phyloP scores from a whole-genome alignment of 2,113 vertebrate species.

The Hiodon alosoides region DNA sequence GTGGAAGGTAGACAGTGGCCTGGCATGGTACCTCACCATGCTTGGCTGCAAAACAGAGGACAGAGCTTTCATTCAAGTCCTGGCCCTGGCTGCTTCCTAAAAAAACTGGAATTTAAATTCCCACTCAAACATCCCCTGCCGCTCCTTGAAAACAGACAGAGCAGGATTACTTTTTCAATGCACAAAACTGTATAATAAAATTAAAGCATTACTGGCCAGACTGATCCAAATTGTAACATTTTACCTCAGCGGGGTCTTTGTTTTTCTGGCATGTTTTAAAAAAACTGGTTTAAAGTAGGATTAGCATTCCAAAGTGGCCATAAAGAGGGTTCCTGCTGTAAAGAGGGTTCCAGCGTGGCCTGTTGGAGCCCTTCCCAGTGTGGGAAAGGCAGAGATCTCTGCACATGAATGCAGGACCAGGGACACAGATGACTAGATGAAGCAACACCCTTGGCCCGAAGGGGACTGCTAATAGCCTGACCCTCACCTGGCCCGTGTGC shows the following conservation, averaged over 20 bases:
- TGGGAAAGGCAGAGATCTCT: no score
- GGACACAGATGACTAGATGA: not conserved
- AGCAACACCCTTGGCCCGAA: not conserved
- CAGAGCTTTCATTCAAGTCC: not conserved
- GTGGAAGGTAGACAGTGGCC: conserved; percentile 72
- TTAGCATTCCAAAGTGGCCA: no score
- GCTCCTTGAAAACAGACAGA: not conserved
- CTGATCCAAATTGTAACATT: no score
- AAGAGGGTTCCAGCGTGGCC: no score
- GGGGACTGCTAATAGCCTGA: not conserved
- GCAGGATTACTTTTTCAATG: not conserved
- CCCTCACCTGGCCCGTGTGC: conserved; percentile 73
- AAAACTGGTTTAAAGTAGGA: no score
- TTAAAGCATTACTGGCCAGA: no score
- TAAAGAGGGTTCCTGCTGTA: no score
- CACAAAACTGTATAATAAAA: no score
- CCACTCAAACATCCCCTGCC: not conserved
- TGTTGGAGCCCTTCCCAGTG: no score
- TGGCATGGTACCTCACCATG: conserved; percentile 58
- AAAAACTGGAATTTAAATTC: not conserved
- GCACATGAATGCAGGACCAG: no score
- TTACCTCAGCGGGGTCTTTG: no score
- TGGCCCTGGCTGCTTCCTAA: not conserved
- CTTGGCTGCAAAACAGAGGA: conserved; percentile 55
- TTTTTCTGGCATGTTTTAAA: no score